Evolutionary conservation across 1,140 invertebrate species (phyloP), one percentile per base, ranked within the genome.

Genomic region (Drosophila navojoa): DNA sequence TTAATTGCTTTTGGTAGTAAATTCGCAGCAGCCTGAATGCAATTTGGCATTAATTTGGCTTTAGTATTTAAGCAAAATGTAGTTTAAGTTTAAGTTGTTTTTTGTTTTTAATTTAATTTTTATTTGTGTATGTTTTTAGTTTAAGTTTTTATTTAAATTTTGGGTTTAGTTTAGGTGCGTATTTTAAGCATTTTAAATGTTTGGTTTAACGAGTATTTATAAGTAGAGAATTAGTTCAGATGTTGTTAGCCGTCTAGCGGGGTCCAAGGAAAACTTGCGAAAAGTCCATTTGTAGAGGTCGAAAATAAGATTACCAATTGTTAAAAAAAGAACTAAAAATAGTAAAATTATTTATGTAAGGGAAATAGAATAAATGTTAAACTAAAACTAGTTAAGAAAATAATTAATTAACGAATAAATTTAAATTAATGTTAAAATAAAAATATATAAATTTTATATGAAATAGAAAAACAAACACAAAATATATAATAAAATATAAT

Each of bases 1-100:
- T 9, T 22, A 64, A 59, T 69, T 77, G 60, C 38, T 52, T 73
- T 59, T 73, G 63, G 49, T 75, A 49, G 61, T 78, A 78, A 71
- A 75, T 77, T 75, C 62, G 74, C 57, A 27, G 29, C 32, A 29
- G 64, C 54, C 38, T 45, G 55, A n/a, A 60, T 60, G 64, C 69
- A 52, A 50, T 71, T 44, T 29, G 61, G 42, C 61, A 50, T 75
- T 75, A 50, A 66, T 71, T 29, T 75, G 66, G 57, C 44, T 71
- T 70, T 47, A 47, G 53, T 32, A 16, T 52, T 52, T 10, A 50
- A 68, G 64, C 55, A 59, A 59, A 50, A 58, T 54, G 61, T 63
- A 53, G 32, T 60, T 54, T 7, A 61, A 35, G n/a, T 60, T 62
- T 53, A 35, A 5, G 38, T 32, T 15, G 16, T 3, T 49, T 32